Evolutionary conservation across 2,888 invertebrate genomes (phyloP).

Genomic region (Eucera pruinosa): DNA sequence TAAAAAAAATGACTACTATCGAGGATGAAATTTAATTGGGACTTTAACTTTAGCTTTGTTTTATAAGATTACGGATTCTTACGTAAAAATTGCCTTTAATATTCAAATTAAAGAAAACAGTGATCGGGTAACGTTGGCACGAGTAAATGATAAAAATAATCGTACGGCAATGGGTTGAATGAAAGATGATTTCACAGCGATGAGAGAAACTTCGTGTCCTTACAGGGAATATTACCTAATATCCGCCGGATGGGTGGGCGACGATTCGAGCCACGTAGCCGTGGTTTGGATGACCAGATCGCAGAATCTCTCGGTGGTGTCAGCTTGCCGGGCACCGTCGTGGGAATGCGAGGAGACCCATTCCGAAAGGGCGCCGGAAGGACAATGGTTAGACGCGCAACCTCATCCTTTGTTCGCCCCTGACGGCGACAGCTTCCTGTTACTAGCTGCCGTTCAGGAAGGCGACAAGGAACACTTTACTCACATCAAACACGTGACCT

Average conservation of each 20-base stretch:
- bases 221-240: slow-evolving; percentile 95
- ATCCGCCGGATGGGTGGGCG: slow-evolving; percentile 95
- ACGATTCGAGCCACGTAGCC: slow-evolving; percentile 91
- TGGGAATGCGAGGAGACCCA: slow-evolving; percentile 95
- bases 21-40: too few relatives aligned
- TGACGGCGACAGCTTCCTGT: slow-evolving; percentile 93
- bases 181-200: too few relatives aligned
- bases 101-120: too few relatives aligned
- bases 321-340: slow-evolving; percentile 92
- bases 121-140: too few relatives aligned
- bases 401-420: slow-evolving; percentile 93
- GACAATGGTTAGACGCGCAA: slow-evolving; percentile 94
- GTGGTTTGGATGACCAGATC: slow-evolving; percentile 97
- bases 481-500: slow-evolving; percentile 94
- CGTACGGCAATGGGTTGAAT: too few relatives aligned
- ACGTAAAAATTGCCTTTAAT: too few relatives aligned
- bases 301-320: slow-evolving; percentile 95
- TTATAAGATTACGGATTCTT: too few relatives aligned
- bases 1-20: too few relatives aligned
- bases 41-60: too few relatives aligned
- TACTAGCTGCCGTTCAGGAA: slow-evolving; percentile 93
- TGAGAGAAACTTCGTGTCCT: slow-evolving; percentile 11
- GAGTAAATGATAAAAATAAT: too few relatives aligned
- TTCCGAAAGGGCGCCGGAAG: slow-evolving; percentile 92
- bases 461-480: slow-evolving; percentile 93